Conservation (phyloP, 2,888 invertebrate species). For the Microplitis deprimator region DNA sequence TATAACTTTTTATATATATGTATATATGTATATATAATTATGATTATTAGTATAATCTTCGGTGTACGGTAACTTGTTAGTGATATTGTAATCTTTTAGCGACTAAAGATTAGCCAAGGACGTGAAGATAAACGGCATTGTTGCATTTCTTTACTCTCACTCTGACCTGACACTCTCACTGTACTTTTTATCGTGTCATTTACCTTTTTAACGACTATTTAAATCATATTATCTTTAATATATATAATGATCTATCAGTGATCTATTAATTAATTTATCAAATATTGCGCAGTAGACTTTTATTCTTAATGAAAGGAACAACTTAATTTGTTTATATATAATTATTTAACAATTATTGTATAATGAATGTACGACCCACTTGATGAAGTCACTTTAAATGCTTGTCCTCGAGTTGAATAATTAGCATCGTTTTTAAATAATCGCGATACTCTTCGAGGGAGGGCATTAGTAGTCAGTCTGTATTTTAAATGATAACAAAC, state of each 20-base stretch:
- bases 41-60: conserved; percentile 33
- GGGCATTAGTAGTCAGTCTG: conserved; percentile 17
- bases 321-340: too few relatives aligned
- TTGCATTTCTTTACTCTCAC: conserved; percentile 46
- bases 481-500: conserved; percentile 26
- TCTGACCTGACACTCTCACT: background rate
- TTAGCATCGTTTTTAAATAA: conserved; percentile 39
- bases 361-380: conserved; percentile 11
- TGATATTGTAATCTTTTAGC: conserved; percentile 67
- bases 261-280: too few relatives aligned
- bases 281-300: too few relatives aligned
- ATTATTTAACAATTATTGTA: too few relatives aligned
- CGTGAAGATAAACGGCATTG: conserved; percentile 67
- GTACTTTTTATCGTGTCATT: background rate
- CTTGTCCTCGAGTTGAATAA: conserved; percentile 34
- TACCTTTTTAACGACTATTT: background rate
- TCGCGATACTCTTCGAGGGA: conserved; percentile 29
- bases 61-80: conserved; percentile 50
- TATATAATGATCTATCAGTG: too few relatives aligned
- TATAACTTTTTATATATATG: too few relatives aligned
- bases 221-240: too few relatives aligned
- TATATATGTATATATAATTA: background rate
- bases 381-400: conserved; percentile 16
- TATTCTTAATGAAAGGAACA: too few relatives aligned
- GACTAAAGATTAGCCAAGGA: conserved; percentile 69